These are phyloP conservation scores for Oceanodroma tethys DNA, from an alignment of 2,113 vertebrate species.

Conservation along the genomic window DNA sequence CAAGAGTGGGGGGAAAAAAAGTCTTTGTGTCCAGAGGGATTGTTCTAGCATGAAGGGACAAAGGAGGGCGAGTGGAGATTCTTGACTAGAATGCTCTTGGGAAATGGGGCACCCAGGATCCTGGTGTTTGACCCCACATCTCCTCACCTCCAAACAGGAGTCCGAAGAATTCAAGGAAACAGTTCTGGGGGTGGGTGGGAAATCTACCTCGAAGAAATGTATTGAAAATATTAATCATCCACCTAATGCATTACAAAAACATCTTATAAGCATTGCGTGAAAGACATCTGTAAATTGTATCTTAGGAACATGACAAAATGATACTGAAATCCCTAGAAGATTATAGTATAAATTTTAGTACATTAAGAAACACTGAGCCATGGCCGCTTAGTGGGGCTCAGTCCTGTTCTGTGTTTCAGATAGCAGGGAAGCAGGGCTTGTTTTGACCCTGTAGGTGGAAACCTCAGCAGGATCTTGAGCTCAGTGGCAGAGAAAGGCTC, in stretches of 20 bases:
- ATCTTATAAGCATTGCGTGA: fast-evolving
- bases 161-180: neutral
- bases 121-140: neutral
- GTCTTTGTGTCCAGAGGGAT: neutral
- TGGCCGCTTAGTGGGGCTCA: neutral
- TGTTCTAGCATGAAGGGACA: neutral
- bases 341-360: neutral
- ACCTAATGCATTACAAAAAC: neutral
- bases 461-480: neutral
- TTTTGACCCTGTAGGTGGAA: neutral
- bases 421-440: neutral
- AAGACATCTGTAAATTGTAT: neutral
- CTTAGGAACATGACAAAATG: neutral
- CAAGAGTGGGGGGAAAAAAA: neutral
- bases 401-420: neutral
- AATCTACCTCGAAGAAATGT: neutral
- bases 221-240: neutral
- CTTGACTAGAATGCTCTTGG: neutral
- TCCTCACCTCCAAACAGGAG: neutral
- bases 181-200: neutral
- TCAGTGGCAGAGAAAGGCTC: neutral
- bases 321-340: neutral
- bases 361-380: neutral
- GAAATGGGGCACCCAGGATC: neutral
- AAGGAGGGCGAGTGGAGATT: neutral